Evolutionary conservation across 1,140 invertebrate genomes (phyloP), one percentile per base, ranked within the genome.

Genomic region (Euwallacea similis): DNA sequence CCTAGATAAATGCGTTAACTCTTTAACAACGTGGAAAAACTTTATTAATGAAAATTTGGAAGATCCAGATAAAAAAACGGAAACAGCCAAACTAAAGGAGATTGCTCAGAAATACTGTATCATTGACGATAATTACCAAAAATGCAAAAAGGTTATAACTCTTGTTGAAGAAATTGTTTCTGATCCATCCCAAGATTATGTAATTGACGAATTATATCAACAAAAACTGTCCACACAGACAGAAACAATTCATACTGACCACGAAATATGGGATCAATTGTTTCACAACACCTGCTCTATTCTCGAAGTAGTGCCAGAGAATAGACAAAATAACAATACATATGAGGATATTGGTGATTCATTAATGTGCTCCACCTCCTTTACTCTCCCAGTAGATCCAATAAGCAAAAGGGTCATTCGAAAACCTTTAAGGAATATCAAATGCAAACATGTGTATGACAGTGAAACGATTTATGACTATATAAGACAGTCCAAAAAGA

Each of bases 401-500:
- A 76, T 79, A 33, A 74, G 67, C 41, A 79, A 79, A 69, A 71
- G 33, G 7, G 16, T 75, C 11, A 76, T 79, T 50, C 60, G 65
- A 54, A 70, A 78, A 50, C 78, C 78, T 9, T 74, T 72, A 42
- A 74, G 65, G 54, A 79, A 75, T 50, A 72, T 63, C 54, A 74
- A 46, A 8, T 79, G 78, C 60, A 74, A 74, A 16, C 78, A 79
- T 68, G 46, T 76, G 13, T 79, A 78, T 71, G 78, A 79, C 53
- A 72, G 73, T 47, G 55, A 70, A 10, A 69, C 72, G 0, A 78
- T 79, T 54, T 64, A 72, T 13, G 56, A 72, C 15, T 78, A 78
- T 69, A 74, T 79, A n/a, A 78, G 75, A 58, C 72, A 66, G 10
- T 74, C 66, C 41, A 78, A 74, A 33, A 76, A 66, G 50, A 74